Evolutionary conservation across 2,113 vertebrate species (phyloP).

Genomic region (Hoplias malabaricus): DNA sequence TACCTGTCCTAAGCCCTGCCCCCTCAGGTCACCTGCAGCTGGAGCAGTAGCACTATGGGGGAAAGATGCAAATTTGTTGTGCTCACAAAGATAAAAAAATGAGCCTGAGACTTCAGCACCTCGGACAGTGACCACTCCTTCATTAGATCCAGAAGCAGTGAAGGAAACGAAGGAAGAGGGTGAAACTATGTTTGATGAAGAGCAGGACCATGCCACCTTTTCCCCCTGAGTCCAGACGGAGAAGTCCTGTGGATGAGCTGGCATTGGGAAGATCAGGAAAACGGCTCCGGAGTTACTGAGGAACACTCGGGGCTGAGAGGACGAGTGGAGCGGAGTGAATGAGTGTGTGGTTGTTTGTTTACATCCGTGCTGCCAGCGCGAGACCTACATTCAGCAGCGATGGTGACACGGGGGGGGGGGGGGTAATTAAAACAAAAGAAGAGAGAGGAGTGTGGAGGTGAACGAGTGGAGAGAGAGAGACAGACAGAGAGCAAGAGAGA

Average conservation of each 20-base stretch:
- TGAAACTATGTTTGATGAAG: too few species aligned
- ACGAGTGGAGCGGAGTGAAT: too few species aligned
- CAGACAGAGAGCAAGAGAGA: too few species aligned
- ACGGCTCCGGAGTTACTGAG: background rate
- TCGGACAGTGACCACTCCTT: background rate
- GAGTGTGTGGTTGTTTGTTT: conserved; percentile 24
- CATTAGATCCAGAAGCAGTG: background rate
- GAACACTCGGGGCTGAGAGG: too few species aligned
- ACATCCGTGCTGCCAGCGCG: background rate
- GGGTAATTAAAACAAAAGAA: background rate
- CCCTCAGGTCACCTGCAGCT: too few species aligned
- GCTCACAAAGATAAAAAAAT: too few species aligned
- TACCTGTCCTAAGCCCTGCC: too few species aligned
- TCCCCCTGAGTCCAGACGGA: too few species aligned
- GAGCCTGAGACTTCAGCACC: conserved; percentile 24
- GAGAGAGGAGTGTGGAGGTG: conserved; percentile 2
- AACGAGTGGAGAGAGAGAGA: conserved; percentile 5
- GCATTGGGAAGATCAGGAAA: background rate
- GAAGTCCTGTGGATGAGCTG: background rate
- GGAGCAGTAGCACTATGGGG: too few species aligned
- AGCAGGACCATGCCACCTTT: too few species aligned
- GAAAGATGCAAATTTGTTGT: too few species aligned
- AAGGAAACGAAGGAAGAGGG: too few species aligned
- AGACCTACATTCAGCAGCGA: background rate
- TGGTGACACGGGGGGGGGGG: background rate